Base-by-base conservation (phyloP, 1,140 invertebrate genomes). In the Zaprionus africanus region DNA sequence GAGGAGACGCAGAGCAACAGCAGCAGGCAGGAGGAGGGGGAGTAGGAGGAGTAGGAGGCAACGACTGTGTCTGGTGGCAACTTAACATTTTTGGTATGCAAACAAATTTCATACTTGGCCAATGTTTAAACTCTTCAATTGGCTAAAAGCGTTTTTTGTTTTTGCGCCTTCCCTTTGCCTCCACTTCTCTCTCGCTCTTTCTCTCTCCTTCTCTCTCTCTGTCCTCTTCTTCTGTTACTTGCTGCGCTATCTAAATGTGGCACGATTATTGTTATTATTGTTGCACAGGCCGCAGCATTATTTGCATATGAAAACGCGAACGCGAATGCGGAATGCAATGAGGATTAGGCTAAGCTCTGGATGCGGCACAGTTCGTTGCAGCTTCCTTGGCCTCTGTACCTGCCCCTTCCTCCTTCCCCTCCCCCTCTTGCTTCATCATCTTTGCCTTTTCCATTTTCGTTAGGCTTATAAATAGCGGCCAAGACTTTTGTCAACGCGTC, bases 101-200 rank as follows among this genome's bases (percentile, higher is more conserved):
- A 90, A 87, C 86, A 81, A 91, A 91, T 86, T 91, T 91, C 71
- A 91, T 91, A 91, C 90, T 91, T 91, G 85, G 88, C 90, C 90
- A 91, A 91, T 91, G 90, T 75, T 91, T 90, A 90, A 91, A 86
- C 85, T 90, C 90, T 82, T 85, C 84, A 91, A 86, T 90, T 82
- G 79, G 79, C 90, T 90, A 62, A 79, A 77, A 91, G 90, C 90
- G 80, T 51, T 86, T 76, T 78, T 73, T 36, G 17, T 36, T 19
- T 49, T 63, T 34, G 31, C 11, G 51, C 31, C 46, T 38, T 11
- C 24, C 6, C 24, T 67, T 46, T 54, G 38, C 22, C 17, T 38
- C 56, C 22, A 13, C 24, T 64, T 57, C 22, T 11, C 9, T 36
- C 34, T 41, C 74, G 73, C n/a, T 5, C 56, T 22, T 28, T 64